Evolutionary conservation across 1,140 invertebrate genomes (phyloP), one percentile per base, ranked within the genome.

Genomic region (Atta colombica): DNA sequence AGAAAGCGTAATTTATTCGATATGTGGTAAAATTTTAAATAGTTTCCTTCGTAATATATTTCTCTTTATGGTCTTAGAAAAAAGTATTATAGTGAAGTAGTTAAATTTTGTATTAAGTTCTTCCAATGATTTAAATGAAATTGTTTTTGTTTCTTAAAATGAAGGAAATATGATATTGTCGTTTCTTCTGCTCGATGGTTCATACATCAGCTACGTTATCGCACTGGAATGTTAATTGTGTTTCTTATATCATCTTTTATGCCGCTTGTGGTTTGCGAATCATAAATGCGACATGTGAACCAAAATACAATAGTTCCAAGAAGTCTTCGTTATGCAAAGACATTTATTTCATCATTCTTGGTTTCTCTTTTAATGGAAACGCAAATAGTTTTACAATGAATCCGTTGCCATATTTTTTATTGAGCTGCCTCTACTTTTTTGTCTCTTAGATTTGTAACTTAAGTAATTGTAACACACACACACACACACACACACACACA

Each of bases 201-300:
- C 25, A 61, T 60, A 71, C 60, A 71, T 82, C 61, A 82, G 66
- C 39, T 10, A 71, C 78, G 51, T 81, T 49, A 58, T 81, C 66
- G 49, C 78, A 21, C 18, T 16, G 49, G 28, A 53, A 68, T 63
- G 63, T 80, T 80, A 80, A 80, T 80, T 68, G 49, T 21, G n/a
- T 51, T 80, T 68, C 31, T 80, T 80, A 35, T 25, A 45, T 10
- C 49, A 39, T 21, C 49, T 39, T 39, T 80, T 53, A 66, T 18
- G 35, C n/a, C 75, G 63, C 49, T 45, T 39, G 63, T 12, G 45
- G 61, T 28, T 65, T 66, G 61, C 14, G 45, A 25, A 21, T 51
- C 16, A 18, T 80, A 66, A 80, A 53, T 35, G 61, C 25, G 21
- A 21, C 28, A 45, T 77, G 75, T 55, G 61, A 80, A 80, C 45